Evolutionary conservation across 2,888 invertebrate species (phyloP), one percentile per base, ranked within the genome.

Genomic region (Linnaemya tessellans): DNA sequence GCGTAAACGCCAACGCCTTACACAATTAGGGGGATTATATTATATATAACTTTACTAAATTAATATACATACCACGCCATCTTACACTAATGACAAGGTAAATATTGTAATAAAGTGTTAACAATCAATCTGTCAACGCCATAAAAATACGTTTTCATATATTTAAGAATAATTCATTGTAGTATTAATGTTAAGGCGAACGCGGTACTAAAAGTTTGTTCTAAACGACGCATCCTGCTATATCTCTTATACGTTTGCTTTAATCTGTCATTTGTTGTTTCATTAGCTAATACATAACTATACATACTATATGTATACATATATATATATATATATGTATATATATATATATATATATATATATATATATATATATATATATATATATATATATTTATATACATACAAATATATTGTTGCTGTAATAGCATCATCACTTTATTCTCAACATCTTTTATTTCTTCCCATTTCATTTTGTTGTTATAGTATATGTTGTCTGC

Each of bases 361-460:
- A n/a, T n/a, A n/a, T 58, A 41, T 25, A 43, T 43, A 43, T 22
- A 13, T 56, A 4, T 25, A 10, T 56, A 22, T 25, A 2, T 25
- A 15, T 30, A 15, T 25, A 56, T 7, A 8, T 46, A 18, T 46
- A n/a, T 46, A 18, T n/a, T 49, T 18, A 8, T 58, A 86, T 89
- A 11, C 13, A 3, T 30, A 30, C 30, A 5, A 30, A 5, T 30
- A 30, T 41, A 13, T 41, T 41, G 41, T 11, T 41, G 41, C 74
- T 81, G 79, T 74, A 85, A 79, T 60, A 82, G 81, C 82, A 85
- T 82, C 82, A 82, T 79, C 79, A 79, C 78, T 73, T 73, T 77
- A 68, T 85, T 79, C 75, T 75, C 74, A 85, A 60, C 79, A 85
- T 82, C 79, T 80, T 82, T 54, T 71, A 82, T 79, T 82, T 81